Evolutionary conservation across 2,113 vertebrate species (phyloP).

Genomic region (Calyptommatus sinebrachiatus): DNA sequence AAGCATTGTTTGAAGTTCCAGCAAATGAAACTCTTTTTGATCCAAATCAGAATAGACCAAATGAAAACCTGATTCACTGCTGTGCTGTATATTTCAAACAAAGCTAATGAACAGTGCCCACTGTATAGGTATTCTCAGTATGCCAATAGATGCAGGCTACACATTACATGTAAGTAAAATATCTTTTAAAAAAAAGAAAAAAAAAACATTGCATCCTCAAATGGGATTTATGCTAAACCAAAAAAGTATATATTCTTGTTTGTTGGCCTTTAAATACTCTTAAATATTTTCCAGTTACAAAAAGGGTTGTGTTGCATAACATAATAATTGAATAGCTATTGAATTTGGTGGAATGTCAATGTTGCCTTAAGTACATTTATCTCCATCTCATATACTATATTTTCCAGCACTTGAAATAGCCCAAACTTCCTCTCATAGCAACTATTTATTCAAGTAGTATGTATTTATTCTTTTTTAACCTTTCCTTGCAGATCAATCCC

Average conservation of each 20-base stretch:
- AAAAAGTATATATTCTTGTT: neutral
- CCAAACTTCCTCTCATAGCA: neutral
- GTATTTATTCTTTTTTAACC: slow-evolving; percentile 17
- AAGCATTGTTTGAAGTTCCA: too few relatives aligned
- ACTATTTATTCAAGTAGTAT: neutral
- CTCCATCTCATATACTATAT: neutral
- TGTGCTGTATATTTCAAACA: too few relatives aligned
- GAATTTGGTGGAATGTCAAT: neutral
- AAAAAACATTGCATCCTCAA: slow-evolving; percentile 1
- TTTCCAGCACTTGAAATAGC: neutral
- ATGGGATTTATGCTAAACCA: neutral
- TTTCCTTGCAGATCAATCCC: neutral
- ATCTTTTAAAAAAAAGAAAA: too few relatives aligned
- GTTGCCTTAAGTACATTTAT: neutral
- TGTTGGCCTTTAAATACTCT: neutral
- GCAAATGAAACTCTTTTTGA: too few relatives aligned
- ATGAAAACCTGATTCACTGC: too few relatives aligned
- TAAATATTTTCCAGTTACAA: neutral
- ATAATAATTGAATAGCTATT: neutral
- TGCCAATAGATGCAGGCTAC: too few relatives aligned
- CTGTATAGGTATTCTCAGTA: too few relatives aligned
- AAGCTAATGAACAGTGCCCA: too few relatives aligned
- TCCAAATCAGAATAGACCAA: too few relatives aligned
- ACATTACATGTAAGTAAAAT: too few relatives aligned
- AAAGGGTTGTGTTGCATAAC: neutral